Percentiles rank a stretch among this genome's conserved stretches.
Evolutionary conservation across 2,888 invertebrate species (phyloP).

Genomic region (Cheilosia urbana): DNA sequence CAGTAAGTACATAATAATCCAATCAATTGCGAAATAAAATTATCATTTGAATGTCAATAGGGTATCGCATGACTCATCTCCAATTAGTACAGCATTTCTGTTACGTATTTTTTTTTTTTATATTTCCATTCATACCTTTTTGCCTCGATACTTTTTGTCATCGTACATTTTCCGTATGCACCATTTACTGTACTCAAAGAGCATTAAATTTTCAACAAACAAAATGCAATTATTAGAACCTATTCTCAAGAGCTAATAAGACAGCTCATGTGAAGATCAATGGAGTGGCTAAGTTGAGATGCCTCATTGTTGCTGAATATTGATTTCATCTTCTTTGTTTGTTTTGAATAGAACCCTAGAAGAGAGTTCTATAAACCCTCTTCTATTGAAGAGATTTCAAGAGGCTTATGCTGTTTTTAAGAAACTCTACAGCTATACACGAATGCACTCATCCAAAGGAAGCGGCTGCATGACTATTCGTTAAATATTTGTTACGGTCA

Average conservation of each 20-base stretch:
- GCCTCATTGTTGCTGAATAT: slow-evolving; percentile 46
- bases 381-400: slow-evolving; percentile 58
- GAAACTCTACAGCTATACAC: background rate
- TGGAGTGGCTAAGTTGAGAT: slow-evolving; percentile 44
- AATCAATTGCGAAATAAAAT: no score
- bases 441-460: slow-evolving; percentile 59
- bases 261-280: slow-evolving; percentile 54
- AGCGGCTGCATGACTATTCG: slow-evolving; percentile 51
- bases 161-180: background rate
- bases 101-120: background rate
- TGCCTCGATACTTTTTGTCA: background rate
- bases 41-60: no score
- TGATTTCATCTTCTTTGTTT: slow-evolving; percentile 68
- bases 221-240: slow-evolving; percentile 57
- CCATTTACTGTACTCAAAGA: slow-evolving; percentile 35
- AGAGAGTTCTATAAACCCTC: slow-evolving; percentile 46
- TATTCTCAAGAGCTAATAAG: slow-evolving; percentile 48
- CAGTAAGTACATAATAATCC: no score
- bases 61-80: no score
- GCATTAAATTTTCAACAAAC: slow-evolving; percentile 44
- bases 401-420: slow-evolving; percentile 63
- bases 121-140: background rate
- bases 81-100: no score
- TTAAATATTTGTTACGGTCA: slow-evolving; percentile 57
- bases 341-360: slow-evolving; percentile 56